These are phyloP conservation scores for Pelmatolapia mariae DNA, from an alignment of 2,113 vertebrate genomes.

Conservation along the genomic window DNA sequence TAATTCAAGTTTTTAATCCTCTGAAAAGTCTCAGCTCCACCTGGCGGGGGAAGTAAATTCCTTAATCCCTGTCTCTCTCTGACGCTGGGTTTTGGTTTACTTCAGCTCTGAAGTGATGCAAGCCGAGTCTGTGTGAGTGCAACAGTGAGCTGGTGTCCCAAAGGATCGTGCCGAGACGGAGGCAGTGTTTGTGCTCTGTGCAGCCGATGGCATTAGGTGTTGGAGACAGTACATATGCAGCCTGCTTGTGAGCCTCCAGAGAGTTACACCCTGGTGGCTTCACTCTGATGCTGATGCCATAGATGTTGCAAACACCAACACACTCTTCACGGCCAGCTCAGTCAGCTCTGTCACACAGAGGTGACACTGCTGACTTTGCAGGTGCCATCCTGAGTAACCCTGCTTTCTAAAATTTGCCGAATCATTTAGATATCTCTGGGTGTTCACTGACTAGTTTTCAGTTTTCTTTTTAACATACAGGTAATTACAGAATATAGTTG, in stretches of 20 bases:
- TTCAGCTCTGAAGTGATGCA: slow-evolving; percentile 67
- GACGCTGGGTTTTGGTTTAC: slow-evolving; percentile 47
- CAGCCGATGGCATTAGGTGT: slow-evolving; percentile 83
- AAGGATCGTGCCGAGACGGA: slow-evolving; percentile 38
- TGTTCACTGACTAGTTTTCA: background rate
- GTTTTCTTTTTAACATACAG: background rate
- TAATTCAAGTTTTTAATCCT: slow-evolving; percentile 49
- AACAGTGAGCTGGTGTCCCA: slow-evolving; percentile 57
- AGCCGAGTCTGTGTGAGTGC: slow-evolving; percentile 59
- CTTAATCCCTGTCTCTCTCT: slow-evolving; percentile 59
- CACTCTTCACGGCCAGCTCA: background rate
- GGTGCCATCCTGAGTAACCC: background rate
- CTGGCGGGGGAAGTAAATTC: slow-evolving; percentile 48
- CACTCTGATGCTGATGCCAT: slow-evolving; percentile 38
- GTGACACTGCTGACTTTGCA: slow-evolving; percentile 24
- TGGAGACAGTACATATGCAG: slow-evolving; percentile 79
- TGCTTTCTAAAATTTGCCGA: background rate
- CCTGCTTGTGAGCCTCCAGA: slow-evolving; percentile 78
- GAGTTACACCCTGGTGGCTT: slow-evolving; percentile 82
- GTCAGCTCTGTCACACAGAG: slow-evolving; percentile 9
- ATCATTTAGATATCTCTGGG: background rate
- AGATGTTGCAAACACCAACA: slow-evolving; percentile 34
- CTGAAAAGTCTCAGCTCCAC: slow-evolving; percentile 46
- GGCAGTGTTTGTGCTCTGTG: slow-evolving; percentile 69
- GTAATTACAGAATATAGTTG: background rate